Evolutionary conservation across 1,140 invertebrate species (phyloP), one percentile per base, ranked within the genome.

Genomic region (Micrasema longulum): DNA sequence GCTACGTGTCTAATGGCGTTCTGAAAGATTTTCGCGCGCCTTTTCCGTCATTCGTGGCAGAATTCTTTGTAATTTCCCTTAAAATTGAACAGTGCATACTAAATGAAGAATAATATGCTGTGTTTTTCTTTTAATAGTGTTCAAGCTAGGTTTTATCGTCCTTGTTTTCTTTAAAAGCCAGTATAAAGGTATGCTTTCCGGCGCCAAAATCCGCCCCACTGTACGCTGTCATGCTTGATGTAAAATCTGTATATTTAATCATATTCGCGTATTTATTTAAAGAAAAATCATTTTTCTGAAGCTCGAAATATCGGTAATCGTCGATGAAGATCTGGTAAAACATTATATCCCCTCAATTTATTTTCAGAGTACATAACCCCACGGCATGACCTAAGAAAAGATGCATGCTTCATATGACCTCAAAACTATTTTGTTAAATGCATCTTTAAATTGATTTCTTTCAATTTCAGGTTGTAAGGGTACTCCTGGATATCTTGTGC

Each of bases 1-100:
- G 68, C 83, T 81, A 85, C 83, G 83, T 85, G 83, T 85, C 82
- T 83, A 77, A 85, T 85, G 83, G 83, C 83, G 83, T 79, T 83
- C 80, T 79, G 79, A 78, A 76, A 81, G 80, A 76, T 82, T 83
- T 85, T 85, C 83, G 83, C 83, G 83, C 83, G 83, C 83, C 82
- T 83, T 82, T 83, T 83, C 80, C 80, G 81, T 80, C 81, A 80
- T 84, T 84, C 82, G 82, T 64, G 60, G 60, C 83, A 82, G 81
- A 81, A 83, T 48, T 53, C n/a, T 60, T 22, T 60, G 35, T 60
- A 41, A 22, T 60, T 60, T 41, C 12, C 35, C 2, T 41, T 38
- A 18, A 11, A 38, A 41, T 20, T 22, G 12, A 41, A 38, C 20
- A 41, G 16, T 23, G 4, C 16, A 12, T 16, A 12, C 35, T 60